Percentiles rank a stretch among this genome's conserved stretches.
Evolutionary conservation across 2,888 invertebrate species (phyloP).

Genomic region (Sialis lutaria): DNA sequence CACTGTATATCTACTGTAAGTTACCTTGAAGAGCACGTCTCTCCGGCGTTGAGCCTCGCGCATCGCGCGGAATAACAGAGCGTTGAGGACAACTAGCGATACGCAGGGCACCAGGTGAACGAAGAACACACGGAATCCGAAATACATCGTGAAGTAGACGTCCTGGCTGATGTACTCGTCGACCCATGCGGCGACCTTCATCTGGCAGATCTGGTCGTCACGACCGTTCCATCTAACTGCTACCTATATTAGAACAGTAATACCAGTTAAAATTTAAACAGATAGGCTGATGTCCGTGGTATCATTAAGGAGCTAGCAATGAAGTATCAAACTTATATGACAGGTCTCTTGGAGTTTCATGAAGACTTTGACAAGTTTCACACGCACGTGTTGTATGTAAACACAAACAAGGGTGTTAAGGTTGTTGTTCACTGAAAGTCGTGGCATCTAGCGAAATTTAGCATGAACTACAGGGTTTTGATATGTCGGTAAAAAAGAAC

Average conservation of each 20-base stretch:
- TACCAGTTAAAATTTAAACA: neutral
- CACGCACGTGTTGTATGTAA: too few relatives aligned
- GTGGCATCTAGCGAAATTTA: too few relatives aligned
- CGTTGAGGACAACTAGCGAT: constrained; percentile 73
- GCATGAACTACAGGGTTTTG: too few relatives aligned
- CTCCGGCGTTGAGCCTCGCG: constrained; percentile 50
- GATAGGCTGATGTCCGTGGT: too few relatives aligned
- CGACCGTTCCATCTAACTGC: constrained; percentile 52
- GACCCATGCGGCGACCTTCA: constrained; percentile 54
- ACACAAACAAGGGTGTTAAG: too few relatives aligned
- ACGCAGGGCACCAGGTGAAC: constrained; percentile 86
- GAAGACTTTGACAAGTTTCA: too few relatives aligned
- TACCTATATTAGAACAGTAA: constrained; percentile 25
- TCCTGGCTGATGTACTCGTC: constrained; percentile 43
- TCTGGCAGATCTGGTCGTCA: constrained; percentile 46
- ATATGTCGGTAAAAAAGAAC: too few relatives aligned
- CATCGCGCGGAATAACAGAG: constrained; percentile 72
- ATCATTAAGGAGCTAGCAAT: too few relatives aligned
- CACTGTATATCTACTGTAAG: too few relatives aligned
- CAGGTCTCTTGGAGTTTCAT: too few relatives aligned
- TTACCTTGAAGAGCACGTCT: constrained; percentile 44
- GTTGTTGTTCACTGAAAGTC: too few relatives aligned
- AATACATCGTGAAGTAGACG: constrained; percentile 68
- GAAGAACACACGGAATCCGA: constrained; percentile 72
- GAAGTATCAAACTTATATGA: too few relatives aligned